Evolutionary conservation across 2,797 vertebrate species (phyloP), one percentile per base, ranked within the genome.

Genomic region (Tapera naevia): DNA sequence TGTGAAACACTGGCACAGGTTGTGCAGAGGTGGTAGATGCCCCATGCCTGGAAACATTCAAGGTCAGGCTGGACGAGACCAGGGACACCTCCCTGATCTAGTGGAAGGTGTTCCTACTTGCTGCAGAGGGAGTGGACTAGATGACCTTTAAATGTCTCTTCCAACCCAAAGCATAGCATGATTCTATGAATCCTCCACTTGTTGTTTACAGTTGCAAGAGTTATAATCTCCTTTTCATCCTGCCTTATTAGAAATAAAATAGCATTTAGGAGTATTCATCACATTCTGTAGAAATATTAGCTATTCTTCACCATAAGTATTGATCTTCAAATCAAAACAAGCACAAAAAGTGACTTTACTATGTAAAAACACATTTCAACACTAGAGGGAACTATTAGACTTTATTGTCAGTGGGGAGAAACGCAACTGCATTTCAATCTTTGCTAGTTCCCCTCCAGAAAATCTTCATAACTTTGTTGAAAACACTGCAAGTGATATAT

Each of bases 311-410:
- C 1, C n/a, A n/a, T n/a, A 32, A 82, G 18, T 13, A 32, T 0
- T 39, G 41, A 33, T 33, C 32, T 80, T 60, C 33, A 64, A 53
- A 71, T 12, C 0, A 0, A 30, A 66, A 28, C 17, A 74, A 51
- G 19, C 2, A 41, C 2, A 45, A 48, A 25, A 66, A 25, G 19
- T 8, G 13, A 54, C 33, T 89, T 72, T 43, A 19, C n/a, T 5
- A 1, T 62, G 88, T 72, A 93, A 81, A 88, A 56, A 80, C 24
- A 19, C 2, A 14, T 89, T 83, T 93, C 50, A 57, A 89, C 97
- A 94, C 92, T 66, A 72, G 97, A 94, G 94, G 94, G 97, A 73
- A 84, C 69, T 80, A 41, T 86, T 54, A 53, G 83, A 93, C 88
- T 76, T 82, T 17, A 33, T 11, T 65, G 82, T 35, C n/a, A 9